Base-by-base conservation (phyloP, 2,113 vertebrate genomes). In the Microtus ochrogaster region DNA sequence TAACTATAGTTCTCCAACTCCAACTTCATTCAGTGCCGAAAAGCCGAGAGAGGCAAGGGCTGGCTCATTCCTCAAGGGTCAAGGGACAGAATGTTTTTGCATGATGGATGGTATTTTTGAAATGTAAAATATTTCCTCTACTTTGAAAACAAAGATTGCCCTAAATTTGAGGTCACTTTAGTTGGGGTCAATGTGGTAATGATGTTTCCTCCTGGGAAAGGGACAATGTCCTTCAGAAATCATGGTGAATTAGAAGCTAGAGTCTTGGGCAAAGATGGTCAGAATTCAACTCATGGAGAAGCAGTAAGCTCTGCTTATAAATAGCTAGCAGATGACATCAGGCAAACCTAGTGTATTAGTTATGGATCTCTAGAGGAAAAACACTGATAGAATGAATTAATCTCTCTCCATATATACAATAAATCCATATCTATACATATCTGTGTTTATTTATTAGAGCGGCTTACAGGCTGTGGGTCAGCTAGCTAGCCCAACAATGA, bases 31-130 rank as follows among this genome's bases (percentile, higher is more conserved):
- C 28, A 41, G 76, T 39, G 85, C 63, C 22, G 49, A 94, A 92
- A 88, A 93, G 22, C 89, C 79, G 86, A 70, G 49, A n/a, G 79
- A 81, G 47, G 81, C 74, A 93, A 76, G 24, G 66, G 74, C 73
- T 44, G 24, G 52, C 73, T 96, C 79, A 81, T 96, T 95, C 90
- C 76, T 95, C 52, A 94, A 68, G 52, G 84, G 66, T 95, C 92
- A 96, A 94, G 73, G 88, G 94, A 94, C 73, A 96, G 76, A 94
- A 94, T 93, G 81, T 93, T 96, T 96, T 79, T 33, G 33, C 91
- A 49, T 24, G 21, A 92, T 92, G 63, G 49, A 93, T 97, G 94
- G 77, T 47, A 90, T 91, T 96, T 97, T 92, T 90, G 79, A 94
- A 88, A 94, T 90, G 94, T 76, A 93, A 96, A 95, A 90, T 94